These are phyloP conservation scores for Ypsolopha sequella DNA, from an alignment of 2,888 invertebrate genomes.

Conservation along the genomic window DNA sequence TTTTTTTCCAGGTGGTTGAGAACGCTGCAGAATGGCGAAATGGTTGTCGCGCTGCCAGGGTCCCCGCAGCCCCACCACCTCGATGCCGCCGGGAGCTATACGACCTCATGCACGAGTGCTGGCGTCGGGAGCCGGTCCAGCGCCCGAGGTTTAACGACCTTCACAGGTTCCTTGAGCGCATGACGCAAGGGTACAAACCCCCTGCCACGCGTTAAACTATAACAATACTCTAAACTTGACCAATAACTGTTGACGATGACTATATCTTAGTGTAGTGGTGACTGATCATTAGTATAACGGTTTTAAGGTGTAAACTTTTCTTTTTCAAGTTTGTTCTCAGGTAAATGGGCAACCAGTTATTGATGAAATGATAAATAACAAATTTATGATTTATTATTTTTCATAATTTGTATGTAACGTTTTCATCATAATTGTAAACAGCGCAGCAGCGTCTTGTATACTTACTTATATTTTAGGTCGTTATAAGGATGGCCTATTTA, in stretches of 20 bases:
- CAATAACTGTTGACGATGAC: too few species aligned
- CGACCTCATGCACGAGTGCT: conserved; percentile 93
- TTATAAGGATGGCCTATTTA: too few species aligned
- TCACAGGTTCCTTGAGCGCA: conserved; percentile 86
- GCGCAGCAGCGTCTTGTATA: too few species aligned
- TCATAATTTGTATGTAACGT: too few species aligned
- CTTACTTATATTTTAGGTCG: too few species aligned
- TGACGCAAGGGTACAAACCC: conserved; percentile 76
- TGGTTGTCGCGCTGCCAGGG: conserved; percentile 48
- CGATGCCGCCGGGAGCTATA: conserved; percentile 90
- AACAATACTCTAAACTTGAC: too few species aligned
- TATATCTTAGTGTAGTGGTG: too few species aligned
- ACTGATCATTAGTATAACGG: neutral
- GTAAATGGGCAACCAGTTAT: too few species aligned
- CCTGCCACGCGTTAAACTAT: conserved; percentile 25
- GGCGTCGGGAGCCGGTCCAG: conserved; percentile 84
- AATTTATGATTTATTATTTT: too few species aligned
- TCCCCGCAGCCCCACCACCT: conserved; percentile 74
- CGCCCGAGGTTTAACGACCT: conserved; percentile 91
- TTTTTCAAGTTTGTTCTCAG: too few species aligned
- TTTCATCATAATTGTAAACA: too few species aligned
- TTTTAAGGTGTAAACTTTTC: neutral
- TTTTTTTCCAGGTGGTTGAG: conserved; percentile 70
- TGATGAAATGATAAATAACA: too few species aligned
- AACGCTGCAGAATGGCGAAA: conserved; percentile 76